Conservation (phyloP, 2,888 invertebrate genomes). For the Zygaena filipendulae region DNA sequence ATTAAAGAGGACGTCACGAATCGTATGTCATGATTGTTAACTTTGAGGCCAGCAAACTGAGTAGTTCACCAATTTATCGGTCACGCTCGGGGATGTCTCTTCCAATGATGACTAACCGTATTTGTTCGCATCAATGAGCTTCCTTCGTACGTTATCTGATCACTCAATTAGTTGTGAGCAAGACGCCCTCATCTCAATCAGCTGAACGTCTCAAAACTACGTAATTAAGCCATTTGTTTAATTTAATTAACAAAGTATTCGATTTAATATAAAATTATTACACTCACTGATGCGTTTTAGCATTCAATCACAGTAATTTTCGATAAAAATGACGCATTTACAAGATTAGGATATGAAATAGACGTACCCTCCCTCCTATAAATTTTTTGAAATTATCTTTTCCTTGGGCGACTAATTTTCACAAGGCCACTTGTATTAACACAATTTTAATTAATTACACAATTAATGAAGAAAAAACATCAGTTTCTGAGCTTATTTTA, state of each 20-base stretch:
- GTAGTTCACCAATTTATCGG: slow-evolving; percentile 32
- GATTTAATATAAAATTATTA: too few relatives aligned
- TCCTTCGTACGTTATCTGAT: slow-evolving; percentile 31
- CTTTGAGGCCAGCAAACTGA: too few relatives aligned
- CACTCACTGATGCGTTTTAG: too few relatives aligned
- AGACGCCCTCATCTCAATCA: slow-evolving; percentile 58
- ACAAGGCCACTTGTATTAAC: slow-evolving; percentile 56
- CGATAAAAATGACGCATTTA: slow-evolving; percentile 68
- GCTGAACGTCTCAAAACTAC: slow-evolving; percentile 53
- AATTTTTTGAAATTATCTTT: slow-evolving; percentile 54
- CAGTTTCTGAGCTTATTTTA: slow-evolving; percentile 52
- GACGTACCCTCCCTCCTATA: slow-evolving; percentile 68
- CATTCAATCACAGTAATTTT: too few relatives aligned
- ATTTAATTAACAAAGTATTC: too few relatives aligned
- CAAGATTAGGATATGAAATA: slow-evolving; percentile 55
- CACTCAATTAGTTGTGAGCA: slow-evolving; percentile 30
- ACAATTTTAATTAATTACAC: slow-evolving; percentile 65
- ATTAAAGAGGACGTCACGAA: too few relatives aligned
- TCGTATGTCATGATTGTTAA: too few relatives aligned
- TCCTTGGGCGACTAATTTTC: slow-evolving; percentile 58
- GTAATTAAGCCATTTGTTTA: too few relatives aligned
- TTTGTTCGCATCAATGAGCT: slow-evolving; percentile 44
- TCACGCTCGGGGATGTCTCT: slow-evolving; percentile 39
- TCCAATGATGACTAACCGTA: slow-evolving; percentile 57
- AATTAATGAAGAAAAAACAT: slow-evolving; percentile 47